phyloP scores from a whole-genome alignment of 2,113 vertebrate species.

The Gymnobelideus leadbeateri region DNA sequence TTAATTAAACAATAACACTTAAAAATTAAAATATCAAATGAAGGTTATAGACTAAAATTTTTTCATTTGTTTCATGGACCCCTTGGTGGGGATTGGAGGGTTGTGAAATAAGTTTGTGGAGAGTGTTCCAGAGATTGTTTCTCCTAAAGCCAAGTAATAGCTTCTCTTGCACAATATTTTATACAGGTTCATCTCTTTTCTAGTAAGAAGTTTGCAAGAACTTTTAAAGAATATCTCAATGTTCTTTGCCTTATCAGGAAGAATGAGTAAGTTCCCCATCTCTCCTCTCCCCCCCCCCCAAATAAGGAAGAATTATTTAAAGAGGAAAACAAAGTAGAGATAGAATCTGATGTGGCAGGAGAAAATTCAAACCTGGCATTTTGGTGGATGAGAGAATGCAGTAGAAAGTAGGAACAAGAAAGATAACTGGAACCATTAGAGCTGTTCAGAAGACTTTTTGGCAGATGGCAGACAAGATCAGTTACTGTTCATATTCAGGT shows the following conservation, averaged over 20 bases:
- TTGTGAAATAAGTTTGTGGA: background rate
- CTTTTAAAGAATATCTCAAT: background rate
- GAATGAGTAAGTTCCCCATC: background rate
- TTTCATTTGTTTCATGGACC: background rate
- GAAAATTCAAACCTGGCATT: background rate
- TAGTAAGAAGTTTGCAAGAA: background rate
- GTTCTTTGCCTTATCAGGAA: background rate
- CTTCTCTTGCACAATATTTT: background rate
- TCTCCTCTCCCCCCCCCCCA: background rate
- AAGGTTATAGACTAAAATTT: background rate
- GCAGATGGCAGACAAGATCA: background rate
- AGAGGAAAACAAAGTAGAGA: background rate
- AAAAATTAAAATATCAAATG: background rate
- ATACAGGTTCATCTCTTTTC: background rate
- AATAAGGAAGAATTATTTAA: background rate
- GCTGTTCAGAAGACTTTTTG: background rate
- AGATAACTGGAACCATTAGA: background rate
- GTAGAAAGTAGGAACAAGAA: background rate
- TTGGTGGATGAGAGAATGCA: background rate
- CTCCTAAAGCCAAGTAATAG: background rate
- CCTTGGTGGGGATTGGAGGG: background rate
- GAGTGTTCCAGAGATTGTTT: background rate
- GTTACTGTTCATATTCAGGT: background rate
- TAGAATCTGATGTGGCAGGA: background rate
- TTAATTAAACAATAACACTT: background rate